These are phyloP conservation scores for Antheraea yamamai DNA, from an alignment of 2,888 invertebrate species.

Conservation along the genomic window DNA sequence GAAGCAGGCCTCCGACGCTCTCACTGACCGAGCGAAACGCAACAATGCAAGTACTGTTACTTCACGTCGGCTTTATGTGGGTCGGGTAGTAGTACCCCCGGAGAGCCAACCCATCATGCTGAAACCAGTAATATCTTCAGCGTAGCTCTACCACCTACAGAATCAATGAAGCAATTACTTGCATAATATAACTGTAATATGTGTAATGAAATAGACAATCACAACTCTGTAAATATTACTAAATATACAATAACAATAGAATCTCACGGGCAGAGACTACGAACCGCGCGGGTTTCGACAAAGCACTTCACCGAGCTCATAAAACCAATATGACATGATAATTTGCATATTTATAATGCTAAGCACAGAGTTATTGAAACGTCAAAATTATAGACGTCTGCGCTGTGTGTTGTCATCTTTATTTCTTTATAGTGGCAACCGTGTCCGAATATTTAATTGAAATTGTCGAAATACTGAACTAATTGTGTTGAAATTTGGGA, in stretches of 20 bases:
- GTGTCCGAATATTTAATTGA: neutral
- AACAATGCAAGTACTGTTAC: too few relatives aligned
- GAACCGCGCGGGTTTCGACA: slow-evolving; percentile 3
- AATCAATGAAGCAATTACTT: neutral
- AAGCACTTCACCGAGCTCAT: neutral
- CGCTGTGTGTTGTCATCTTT: slow-evolving; percentile 6
- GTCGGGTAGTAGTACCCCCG: too few relatives aligned
- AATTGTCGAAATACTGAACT: neutral
- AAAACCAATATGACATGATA: slow-evolving; percentile 8
- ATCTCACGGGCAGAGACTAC: slow-evolving; percentile 2
- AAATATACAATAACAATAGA: neutral
- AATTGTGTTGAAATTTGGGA: neutral
- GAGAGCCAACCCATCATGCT: too few relatives aligned
- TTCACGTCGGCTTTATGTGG: too few relatives aligned
- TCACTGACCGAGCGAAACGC: too few relatives aligned
- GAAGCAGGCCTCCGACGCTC: too few relatives aligned
- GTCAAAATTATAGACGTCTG: neutral
- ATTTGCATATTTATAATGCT: slow-evolving; percentile 9
- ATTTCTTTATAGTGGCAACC: neutral
- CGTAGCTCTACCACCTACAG: too few relatives aligned
- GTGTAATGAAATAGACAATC: slow-evolving; percentile 2
- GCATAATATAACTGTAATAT: neutral
- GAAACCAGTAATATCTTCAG: too few relatives aligned
- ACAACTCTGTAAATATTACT: neutral
- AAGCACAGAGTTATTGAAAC: slow-evolving; percentile 2